Conservation (phyloP, 2,888 invertebrate genomes). For the Lingula anatina region DNA sequence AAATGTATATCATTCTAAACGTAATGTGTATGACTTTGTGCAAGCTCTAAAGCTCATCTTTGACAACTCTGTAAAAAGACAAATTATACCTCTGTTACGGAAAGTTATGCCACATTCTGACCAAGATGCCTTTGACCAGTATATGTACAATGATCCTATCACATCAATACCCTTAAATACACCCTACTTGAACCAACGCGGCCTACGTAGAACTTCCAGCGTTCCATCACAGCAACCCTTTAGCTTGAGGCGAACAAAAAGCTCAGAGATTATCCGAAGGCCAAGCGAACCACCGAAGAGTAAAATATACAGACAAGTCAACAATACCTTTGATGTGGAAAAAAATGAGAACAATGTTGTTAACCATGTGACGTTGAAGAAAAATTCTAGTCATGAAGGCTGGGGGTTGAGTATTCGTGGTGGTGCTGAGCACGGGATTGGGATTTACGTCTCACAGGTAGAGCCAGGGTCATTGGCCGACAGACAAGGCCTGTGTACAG, state of each 20-base stretch:
- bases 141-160: slow-evolving; percentile 12
- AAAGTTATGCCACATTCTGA: slow-evolving; percentile 31
- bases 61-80: slow-evolving; percentile 37
- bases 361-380: not conserved
- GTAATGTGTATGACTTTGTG: slow-evolving; percentile 33
- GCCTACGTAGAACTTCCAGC: not conserved
- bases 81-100: slow-evolving; percentile 27
- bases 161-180: slow-evolving; percentile 5
- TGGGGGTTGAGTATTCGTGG: slow-evolving; percentile 94
- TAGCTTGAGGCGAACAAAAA: not conserved
- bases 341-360: not conserved
- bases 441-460: slow-evolving; percentile 91
- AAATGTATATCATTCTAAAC: slow-evolving; percentile 27
- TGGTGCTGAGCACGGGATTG: slow-evolving; percentile 88
- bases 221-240: not conserved
- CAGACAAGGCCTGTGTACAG: slow-evolving; percentile 66
- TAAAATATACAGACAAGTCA: too few species aligned
- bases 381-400: slow-evolving; percentile 43
- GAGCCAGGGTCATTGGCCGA: slow-evolving; percentile 91
- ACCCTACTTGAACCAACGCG: not conserved
- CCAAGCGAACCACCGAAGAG: too few species aligned
- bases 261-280: too few species aligned
- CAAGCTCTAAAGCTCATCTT: slow-evolving; percentile 27
- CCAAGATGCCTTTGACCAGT: slow-evolving; percentile 27
- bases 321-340: not conserved